phyloP scores from a whole-genome alignment of 2,113 vertebrate genomes.

The Cygnus atratus region DNA sequence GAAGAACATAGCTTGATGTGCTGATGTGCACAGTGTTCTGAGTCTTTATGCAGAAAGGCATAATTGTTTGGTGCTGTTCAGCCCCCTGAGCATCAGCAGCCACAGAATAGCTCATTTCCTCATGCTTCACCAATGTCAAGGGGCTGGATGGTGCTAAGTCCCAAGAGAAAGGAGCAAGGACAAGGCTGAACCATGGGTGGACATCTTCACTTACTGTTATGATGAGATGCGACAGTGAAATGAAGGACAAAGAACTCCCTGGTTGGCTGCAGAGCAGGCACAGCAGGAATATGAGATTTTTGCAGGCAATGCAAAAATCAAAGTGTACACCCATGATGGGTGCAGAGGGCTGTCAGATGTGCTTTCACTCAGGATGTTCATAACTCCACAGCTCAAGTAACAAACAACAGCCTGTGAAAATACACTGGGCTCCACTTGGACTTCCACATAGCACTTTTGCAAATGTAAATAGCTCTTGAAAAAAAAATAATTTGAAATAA shows the following conservation, averaged over 20 bases:
- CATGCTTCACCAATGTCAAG: neutral
- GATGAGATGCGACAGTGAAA: neutral
- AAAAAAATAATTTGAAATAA: neutral
- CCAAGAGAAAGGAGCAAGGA: neutral
- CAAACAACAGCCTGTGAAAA: neutral
- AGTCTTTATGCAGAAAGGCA: neutral
- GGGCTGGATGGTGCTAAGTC: neutral
- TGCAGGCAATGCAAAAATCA: neutral
- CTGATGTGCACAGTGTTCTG: neutral
- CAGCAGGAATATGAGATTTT: rapidly evolving
- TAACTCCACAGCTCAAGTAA: neutral
- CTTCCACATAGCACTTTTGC: neutral
- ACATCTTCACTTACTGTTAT: neutral
- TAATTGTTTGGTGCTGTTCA: neutral
- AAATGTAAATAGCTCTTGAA: neutral
- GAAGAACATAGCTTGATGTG: neutral
- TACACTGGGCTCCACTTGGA: neutral
- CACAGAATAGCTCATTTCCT: neutral
- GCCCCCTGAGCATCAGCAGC: neutral
- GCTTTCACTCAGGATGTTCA: neutral
- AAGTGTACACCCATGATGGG: neutral
- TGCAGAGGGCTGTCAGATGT: neutral
- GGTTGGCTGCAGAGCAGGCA: neutral
- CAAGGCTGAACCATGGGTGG: neutral
- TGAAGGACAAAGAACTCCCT: neutral